Evolutionary conservation across 2,113 vertebrate genomes (phyloP), one percentile per base, ranked within the genome.

Genomic region (Dicentrarchus labrax): DNA sequence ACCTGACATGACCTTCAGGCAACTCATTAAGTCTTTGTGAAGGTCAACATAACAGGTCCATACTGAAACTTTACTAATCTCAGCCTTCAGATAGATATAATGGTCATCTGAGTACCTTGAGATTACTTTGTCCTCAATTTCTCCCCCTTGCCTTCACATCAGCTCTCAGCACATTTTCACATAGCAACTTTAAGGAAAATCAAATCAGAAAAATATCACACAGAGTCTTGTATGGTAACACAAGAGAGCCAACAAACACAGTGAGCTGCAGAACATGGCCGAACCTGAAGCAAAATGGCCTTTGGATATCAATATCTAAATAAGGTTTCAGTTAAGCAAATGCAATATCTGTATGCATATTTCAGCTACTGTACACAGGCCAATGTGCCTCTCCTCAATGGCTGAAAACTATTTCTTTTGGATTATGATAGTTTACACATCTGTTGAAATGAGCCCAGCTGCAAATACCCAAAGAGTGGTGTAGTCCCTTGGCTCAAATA

Each of bases 371-470:
- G 22, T 30, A 19, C 41, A 48, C 36, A 24, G 59, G 51, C 19
- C 11, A 51, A 39, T 75, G 12, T 6, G 19, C 4, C 8, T 76
- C 43, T 61, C 9, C 9, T 67, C 39, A 36, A 17, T n/a, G 50
- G 38, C 45, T 45, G 38, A 69, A 76, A 67, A 45, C 0, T 4
- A 45, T 30, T 72, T 48, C 45, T 30, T 39, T 38, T 50, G 17
- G 70, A 80, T 71, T 45, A 50, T 61, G 69, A 86, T 80, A 62
- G 16, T 56, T 89, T 86, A 66, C 88, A 86, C 75, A 89, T 89
- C 85, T 89, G 54, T 47, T 72, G 83, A 84, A 74, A 15, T 24
- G 62, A 4, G 68, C 62, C 68, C 68, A 87, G 57, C 76, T 91
- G 69, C 75, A 86, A 75, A 92, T 85, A 84, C 88, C 78, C 59